phyloP scores from a whole-genome alignment of 1,140 invertebrate genomes.

The Aphaenogaster ashmeadi region DNA sequence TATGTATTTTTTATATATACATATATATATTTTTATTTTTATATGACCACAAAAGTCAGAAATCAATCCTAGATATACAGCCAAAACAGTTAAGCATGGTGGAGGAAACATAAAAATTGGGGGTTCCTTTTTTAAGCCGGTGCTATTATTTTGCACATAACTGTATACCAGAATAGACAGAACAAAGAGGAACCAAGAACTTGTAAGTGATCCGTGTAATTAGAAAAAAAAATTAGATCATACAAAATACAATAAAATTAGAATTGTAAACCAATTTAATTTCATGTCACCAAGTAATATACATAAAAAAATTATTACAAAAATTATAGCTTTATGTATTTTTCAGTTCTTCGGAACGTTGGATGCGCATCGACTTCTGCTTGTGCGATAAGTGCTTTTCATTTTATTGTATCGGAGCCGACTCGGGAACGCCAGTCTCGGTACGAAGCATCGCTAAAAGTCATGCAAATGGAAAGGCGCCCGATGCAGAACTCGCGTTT shows the following conservation, averaged over 20 bases:
- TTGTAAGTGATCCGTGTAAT: background rate
- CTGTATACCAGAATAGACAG: background rate
- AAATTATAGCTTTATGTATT: background rate
- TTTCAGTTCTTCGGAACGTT: background rate
- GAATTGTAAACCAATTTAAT: background rate
- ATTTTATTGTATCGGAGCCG: conserved; percentile 6
- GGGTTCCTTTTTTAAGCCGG: no score
- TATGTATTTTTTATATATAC: no score
- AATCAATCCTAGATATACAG: no score
- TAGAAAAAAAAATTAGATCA: background rate
- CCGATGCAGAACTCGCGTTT: background rate
- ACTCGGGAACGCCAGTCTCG: background rate
- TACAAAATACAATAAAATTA: background rate
- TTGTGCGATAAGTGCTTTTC: background rate
- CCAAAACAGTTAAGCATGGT: no score
- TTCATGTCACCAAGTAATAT: background rate
- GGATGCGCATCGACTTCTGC: background rate
- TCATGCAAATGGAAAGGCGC: conserved; percentile 31
- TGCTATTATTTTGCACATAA: no score
- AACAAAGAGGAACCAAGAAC: background rate
- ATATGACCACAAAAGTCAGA: no score
- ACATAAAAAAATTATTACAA: background rate
- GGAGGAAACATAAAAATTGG: no score
- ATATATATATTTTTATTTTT: no score
- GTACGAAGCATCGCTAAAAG: conserved; percentile 4